Conservation (phyloP, 2,113 vertebrate species). For the human region DNA sequence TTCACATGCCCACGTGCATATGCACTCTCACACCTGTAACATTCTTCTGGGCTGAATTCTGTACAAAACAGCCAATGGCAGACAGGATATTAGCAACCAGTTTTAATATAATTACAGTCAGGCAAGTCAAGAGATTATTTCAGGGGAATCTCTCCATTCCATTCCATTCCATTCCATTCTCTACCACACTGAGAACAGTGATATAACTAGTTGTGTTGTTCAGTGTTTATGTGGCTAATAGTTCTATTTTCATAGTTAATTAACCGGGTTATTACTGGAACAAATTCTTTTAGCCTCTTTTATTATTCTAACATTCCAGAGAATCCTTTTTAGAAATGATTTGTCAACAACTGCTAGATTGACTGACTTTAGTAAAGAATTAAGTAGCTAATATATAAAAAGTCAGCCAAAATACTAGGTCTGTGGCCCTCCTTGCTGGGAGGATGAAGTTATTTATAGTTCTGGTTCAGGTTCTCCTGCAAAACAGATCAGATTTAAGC, state of each 20-base stretch:
- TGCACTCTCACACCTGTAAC: neutral
- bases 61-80: neutral
- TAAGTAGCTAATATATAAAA: neutral
- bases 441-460: neutral
- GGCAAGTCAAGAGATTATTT: neutral
- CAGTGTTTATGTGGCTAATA: neutral
- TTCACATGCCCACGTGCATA: neutral
- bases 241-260: neutral
- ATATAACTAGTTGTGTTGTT: neutral
- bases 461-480: neutral
- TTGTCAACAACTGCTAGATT: neutral
- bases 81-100: neutral
- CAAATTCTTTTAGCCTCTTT: neutral
- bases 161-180: neutral
- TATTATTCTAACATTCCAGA: neutral
- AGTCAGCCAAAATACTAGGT: neutral
- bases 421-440: neutral
- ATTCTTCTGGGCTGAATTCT: neutral
- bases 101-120: neutral
- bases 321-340: neutral
- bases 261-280: neutral
- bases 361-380: neutral
- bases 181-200: neutral
- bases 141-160: neutral
- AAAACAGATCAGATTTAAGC: constrained; percentile 52